These are phyloP conservation scores for Acrocephalus arundinaceus DNA, from an alignment of 2,113 vertebrate genomes.

Conservation along the genomic window DNA sequence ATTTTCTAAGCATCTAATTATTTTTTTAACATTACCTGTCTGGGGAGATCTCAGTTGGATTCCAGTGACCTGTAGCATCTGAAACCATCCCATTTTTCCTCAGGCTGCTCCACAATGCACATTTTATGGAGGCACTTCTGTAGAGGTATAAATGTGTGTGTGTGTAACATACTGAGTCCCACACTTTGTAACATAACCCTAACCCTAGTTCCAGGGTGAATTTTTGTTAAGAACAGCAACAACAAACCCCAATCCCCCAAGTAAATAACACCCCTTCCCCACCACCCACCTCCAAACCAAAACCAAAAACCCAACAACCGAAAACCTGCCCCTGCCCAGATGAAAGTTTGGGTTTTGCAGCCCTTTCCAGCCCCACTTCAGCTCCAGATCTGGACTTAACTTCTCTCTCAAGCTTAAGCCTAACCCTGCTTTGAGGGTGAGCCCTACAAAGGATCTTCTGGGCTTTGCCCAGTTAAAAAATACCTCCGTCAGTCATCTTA, in stretches of 20 bases:
- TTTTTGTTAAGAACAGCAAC: background rate
- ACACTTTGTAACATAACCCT: fast-evolving
- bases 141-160: background rate
- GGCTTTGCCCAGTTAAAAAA: background rate
- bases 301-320: background rate
- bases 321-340: background rate
- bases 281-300: too few relatives aligned
- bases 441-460: background rate
- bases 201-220: background rate
- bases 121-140: background rate
- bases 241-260: background rate
- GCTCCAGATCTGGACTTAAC: background rate
- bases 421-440: background rate
- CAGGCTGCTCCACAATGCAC: background rate
- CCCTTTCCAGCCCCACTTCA: background rate
- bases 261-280: background rate
- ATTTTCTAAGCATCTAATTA: background rate
- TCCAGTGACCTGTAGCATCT: background rate
- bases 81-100: background rate
- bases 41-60: background rate
- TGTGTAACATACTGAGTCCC: background rate
- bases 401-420: background rate
- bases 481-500: background rate
- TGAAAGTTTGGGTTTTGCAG: background rate
- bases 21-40: background rate